Evolutionary conservation across 2,797 vertebrate species (phyloP), one percentile per base, ranked within the genome.

Genomic region (Myripristis murdjan): DNA sequence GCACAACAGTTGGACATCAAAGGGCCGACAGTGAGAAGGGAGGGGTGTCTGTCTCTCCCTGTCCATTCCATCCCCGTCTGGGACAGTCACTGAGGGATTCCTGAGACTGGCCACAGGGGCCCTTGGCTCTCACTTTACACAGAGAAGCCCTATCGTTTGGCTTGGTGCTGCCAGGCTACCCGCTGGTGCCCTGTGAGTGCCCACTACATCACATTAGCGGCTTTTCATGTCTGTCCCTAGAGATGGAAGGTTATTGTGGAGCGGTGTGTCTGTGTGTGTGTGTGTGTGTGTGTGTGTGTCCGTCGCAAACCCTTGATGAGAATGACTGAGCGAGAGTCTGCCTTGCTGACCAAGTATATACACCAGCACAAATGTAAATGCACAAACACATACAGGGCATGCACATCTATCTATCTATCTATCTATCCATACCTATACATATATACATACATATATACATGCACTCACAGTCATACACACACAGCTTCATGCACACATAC

Each of bases 1-100:
- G 83, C 83, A 84, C 86, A 87, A 82, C 74, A 86, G 85, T 79
- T 63, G 67, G 70, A 82, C 85, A 88, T 93, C 89, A 92, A 93
- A 92, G 88, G 53, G 1, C 90, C 80, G 82, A 85, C 31, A 58
- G 56, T 1, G 53, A 72, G 74, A 66, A 78, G 83, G 90, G 84
- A 86, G 89, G 88, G 81, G 77, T 86, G 77, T 73, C 77, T 63
- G 89, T 85, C 82, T 90, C 87, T 88, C 54, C 73, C 69, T 43
- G 48, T 86, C 89, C 88, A 81, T 82, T 83, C 84, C 87, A 81
- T 91, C 88, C 78, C 77, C 61, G 79, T 82, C 85, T 91, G 77
- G 72, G 79, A 76, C 83, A 22, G 89, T 76, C 89, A 90, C 90
- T 84, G 82, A 90, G 89, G 92, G 84, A 76, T 83, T 52, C 65